Evolutionary conservation across 1,140 invertebrate genomes (phyloP).

Genomic region (Schmidtea mediterranea): DNA sequence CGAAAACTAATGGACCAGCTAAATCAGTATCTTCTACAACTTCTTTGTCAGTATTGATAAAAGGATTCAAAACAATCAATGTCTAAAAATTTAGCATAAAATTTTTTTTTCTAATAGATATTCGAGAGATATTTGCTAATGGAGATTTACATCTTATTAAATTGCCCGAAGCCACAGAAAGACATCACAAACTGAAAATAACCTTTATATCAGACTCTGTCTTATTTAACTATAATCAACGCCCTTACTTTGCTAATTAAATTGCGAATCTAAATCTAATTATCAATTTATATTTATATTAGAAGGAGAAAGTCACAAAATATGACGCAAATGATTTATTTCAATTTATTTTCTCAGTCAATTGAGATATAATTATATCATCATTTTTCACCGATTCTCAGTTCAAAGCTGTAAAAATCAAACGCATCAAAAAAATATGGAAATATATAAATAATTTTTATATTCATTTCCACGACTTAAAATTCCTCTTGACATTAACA

Average conservation of each 20-base stretch:
- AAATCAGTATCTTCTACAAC: slow-evolving; percentile 55
- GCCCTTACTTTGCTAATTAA: background rate
- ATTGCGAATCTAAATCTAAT: background rate
- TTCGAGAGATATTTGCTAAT: background rate
- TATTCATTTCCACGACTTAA: no score
- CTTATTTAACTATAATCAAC: background rate
- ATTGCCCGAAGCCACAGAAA: background rate
- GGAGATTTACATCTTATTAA: background rate
- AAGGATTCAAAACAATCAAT: slow-evolving; percentile 56
- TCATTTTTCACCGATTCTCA: no score
- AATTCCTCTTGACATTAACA: no score
- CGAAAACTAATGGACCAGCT: slow-evolving; percentile 71
- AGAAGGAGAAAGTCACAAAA: no score
- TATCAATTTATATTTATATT: background rate
- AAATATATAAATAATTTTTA: no score
- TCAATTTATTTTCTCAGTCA: no score
- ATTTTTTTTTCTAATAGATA: background rate
- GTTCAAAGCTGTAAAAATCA: no score
- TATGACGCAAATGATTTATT: no score
- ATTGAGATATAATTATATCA: no score
- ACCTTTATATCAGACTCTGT: background rate
- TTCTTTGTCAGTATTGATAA: slow-evolving; percentile 45
- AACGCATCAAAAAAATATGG: no score
- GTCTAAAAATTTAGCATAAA: slow-evolving; percentile 32
- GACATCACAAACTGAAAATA: background rate